Conservation (phyloP, 2,797 vertebrate species). For the Phoebastria nigripes region DNA sequence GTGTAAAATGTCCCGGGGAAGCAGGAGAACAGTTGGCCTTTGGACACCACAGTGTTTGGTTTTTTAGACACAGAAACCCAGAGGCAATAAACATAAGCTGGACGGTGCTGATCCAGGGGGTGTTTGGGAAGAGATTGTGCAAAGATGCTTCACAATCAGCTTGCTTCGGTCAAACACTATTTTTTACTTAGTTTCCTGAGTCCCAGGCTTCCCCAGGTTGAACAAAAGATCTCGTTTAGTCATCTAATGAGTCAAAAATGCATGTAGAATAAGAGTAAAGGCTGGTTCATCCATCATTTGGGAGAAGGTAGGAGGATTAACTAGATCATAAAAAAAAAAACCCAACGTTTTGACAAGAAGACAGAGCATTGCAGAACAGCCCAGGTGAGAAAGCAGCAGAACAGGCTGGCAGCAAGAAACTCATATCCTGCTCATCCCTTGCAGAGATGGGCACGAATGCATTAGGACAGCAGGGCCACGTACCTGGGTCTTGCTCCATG, state of each 20-base stretch:
- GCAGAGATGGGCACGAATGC: rapidly evolving
- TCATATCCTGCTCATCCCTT: rapidly evolving
- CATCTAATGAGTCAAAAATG: neutral
- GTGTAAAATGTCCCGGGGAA: neutral
- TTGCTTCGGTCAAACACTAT: rapidly evolving
- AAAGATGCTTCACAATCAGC: neutral
- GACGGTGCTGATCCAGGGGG: too few relatives aligned
- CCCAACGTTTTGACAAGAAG: neutral
- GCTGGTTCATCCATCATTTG: neutral
- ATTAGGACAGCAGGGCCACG: rapidly evolving
- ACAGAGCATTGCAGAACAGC: neutral
- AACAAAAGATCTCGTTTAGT: neutral
- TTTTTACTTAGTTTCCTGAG: neutral
- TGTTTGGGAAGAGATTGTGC: too few relatives aligned
- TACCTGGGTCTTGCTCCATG: neutral
- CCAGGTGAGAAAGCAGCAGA: neutral
- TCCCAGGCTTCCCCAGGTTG: neutral
- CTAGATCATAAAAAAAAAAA: neutral
- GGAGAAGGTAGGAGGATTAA: neutral
- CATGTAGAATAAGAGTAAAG: neutral
- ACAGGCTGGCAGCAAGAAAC: too few relatives aligned
- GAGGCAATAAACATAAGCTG: neutral
- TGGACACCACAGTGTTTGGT: rapidly evolving
- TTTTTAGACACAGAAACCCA: too few relatives aligned
- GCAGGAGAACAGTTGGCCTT: rapidly evolving